These are phyloP conservation scores for Cerastis rubricosa DNA, from an alignment of 2,888 invertebrate species.

Conservation along the genomic window DNA sequence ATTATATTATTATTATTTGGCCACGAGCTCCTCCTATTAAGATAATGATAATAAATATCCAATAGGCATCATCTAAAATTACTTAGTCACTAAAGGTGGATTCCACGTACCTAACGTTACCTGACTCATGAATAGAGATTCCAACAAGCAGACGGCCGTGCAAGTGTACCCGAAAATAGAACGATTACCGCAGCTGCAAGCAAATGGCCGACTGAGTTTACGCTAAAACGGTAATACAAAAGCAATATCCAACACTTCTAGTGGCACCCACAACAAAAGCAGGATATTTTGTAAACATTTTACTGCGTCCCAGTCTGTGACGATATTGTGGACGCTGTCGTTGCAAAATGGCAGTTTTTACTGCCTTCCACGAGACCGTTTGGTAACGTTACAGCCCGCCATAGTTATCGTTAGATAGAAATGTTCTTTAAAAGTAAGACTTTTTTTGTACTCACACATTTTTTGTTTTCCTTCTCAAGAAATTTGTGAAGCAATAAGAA, in stretches of 20 bases:
- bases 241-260: conserved; percentile 83
- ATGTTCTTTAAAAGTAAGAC: conserved; percentile 59
- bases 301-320: conserved; percentile 88
- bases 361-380: conserved; percentile 83
- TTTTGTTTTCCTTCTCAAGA: conserved; percentile 29
- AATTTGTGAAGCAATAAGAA: conserved; percentile 24
- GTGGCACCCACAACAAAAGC: conserved; percentile 82
- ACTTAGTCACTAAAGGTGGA: neutral
- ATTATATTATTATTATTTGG: no score
- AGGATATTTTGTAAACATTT: conserved; percentile 89
- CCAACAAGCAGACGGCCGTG: conserved; percentile 22
- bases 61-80: neutral
- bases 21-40: no score
- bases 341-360: conserved; percentile 88
- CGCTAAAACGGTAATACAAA: conserved; percentile 83
- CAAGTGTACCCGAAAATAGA: conserved; percentile 65
- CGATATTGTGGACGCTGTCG: conserved; percentile 87
- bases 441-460: conserved; percentile 40
- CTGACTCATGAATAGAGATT: conserved; percentile 48
- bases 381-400: conserved; percentile 74
- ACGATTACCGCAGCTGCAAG: conserved; percentile 70
- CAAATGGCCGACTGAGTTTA: conserved; percentile 76
- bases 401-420: conserved; percentile 70
- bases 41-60: neutral
- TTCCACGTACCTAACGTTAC: conserved; percentile 3